Evolutionary conservation across 2,888 invertebrate genomes (phyloP).

Genomic region (Drosophila mettleri): DNA sequence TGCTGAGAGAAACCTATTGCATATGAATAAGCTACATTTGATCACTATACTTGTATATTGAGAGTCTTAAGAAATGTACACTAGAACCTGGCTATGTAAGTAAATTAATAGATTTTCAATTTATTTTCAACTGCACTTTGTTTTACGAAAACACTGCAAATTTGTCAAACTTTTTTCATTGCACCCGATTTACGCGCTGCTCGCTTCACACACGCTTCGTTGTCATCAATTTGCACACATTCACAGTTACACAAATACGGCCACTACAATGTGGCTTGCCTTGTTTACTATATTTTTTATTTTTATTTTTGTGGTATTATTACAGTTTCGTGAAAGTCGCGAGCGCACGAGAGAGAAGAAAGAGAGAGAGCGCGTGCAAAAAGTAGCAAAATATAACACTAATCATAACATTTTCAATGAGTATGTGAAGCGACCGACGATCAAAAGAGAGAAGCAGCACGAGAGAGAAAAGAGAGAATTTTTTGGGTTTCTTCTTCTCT

Average conservation of each 20-base stretch:
- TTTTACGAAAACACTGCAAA: conserved; percentile 35
- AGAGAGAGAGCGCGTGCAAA: conserved; percentile 38
- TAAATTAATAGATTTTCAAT: conserved; percentile 12
- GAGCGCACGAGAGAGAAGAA: conserved; percentile 41
- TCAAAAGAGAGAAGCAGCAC: conserved; percentile 30
- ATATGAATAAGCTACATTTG: neutral
- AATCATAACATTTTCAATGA: conserved; percentile 55
- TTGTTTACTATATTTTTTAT: conserved; percentile 57
- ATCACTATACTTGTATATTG: conserved; percentile 17
- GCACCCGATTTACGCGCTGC: conserved; percentile 47
- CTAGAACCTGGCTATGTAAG: neutral
- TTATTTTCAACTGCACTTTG: conserved; percentile 50
- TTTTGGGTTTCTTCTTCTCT: conserved; percentile 22
- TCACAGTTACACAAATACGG: conserved; percentile 24
- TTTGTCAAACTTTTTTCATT: conserved; percentile 43
- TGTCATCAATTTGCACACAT: conserved; percentile 51
- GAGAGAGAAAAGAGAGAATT: conserved; percentile 15
- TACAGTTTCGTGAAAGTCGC: conserved; percentile 72
- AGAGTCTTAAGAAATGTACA: neutral
- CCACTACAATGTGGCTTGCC: conserved; percentile 56
- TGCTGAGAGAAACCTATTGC: conserved; percentile 17
- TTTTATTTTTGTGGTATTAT: conserved; percentile 55
- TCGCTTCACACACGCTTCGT: conserved; percentile 48
- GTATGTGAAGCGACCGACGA: conserved; percentile 37
- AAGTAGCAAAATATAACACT: conserved; percentile 58